These are phyloP conservation scores for Plagodis dolabraria DNA, from an alignment of 2,888 invertebrate species.

Conservation along the genomic window DNA sequence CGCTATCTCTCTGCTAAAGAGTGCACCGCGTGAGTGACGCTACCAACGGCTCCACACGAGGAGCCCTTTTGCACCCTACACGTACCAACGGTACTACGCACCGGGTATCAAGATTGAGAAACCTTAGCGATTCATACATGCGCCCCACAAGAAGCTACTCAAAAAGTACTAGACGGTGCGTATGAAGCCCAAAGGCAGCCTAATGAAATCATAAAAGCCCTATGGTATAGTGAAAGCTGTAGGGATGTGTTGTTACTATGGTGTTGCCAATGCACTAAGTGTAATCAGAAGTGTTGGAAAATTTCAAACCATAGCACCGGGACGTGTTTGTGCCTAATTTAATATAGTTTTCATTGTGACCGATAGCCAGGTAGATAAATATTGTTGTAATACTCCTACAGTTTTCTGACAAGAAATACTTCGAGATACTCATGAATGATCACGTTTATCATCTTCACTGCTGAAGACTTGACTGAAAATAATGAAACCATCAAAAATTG, in stretches of 20 bases:
- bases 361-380: background rate
- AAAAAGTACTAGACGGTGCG: background rate
- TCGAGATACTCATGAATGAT: constrained; percentile 1
- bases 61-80: constrained; percentile 8
- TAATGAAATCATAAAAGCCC: background rate
- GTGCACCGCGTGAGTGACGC: constrained; percentile 71
- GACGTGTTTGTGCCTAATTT: constrained; percentile 3
- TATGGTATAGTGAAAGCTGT: background rate
- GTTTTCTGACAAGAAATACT: background rate
- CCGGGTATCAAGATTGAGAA: constrained; percentile 17
- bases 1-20: constrained; percentile 87
- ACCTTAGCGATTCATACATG: background rate
- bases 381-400: background rate
- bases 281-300: background rate
- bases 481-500: constrained; percentile 4
- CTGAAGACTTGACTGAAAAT: constrained; percentile 8
- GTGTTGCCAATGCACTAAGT: background rate
- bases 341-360: background rate
- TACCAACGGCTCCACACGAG: constrained; percentile 10
- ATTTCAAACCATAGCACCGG: background rate
- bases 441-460: constrained; percentile 8
- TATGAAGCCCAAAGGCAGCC: background rate
- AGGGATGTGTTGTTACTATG: background rate
- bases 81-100: background rate
- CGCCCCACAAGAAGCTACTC: too few relatives aligned